Percentiles rank a stretch among this genome's conserved stretches.
phyloP scores from a whole-genome alignment of 2,888 invertebrate genomes.

The Heterodera filipjevi region DNA sequence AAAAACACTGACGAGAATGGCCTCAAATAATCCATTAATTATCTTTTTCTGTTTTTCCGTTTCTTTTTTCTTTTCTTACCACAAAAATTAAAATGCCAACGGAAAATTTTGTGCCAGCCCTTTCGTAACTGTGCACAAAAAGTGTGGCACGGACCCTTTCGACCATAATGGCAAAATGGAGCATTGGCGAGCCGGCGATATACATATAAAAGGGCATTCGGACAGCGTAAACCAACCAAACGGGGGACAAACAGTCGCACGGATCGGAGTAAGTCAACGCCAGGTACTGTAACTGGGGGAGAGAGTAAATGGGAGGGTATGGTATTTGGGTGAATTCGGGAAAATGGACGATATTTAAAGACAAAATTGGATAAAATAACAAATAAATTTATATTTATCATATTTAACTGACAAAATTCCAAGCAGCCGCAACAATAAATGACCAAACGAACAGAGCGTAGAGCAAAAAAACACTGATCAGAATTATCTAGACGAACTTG shows the following conservation, averaged over 20 bases:
- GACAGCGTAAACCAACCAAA: constrained; percentile 19
- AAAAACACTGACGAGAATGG: neutral
- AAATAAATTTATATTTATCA: too few relatives aligned
- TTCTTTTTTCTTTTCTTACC: neutral
- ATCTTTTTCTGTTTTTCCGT: neutral
- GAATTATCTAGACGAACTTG: constrained; percentile 21
- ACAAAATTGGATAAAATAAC: too few relatives aligned
- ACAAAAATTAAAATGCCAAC: constrained; percentile 11
- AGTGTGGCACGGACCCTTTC: constrained; percentile 18
- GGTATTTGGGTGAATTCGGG: neutral
- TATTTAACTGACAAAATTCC: constrained; percentile 16
- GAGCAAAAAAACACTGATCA: constrained; percentile 5
- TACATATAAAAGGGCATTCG: constrained; percentile 27
- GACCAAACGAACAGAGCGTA: constrained; percentile 20
- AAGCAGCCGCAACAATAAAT: constrained; percentile 11
- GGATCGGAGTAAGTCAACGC: constrained; percentile 5
- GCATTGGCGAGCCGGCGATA: constrained; percentile 17
- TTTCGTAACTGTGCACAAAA: constrained; percentile 23
- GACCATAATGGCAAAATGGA: constrained; percentile 27
- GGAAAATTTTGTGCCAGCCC: constrained; percentile 3
- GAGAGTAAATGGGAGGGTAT: neutral
- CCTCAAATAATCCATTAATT: neutral
- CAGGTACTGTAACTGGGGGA: constrained; percentile 1
- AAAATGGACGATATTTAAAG: too few relatives aligned
- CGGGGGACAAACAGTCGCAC: constrained; percentile 25